Evolutionary conservation across 2,113 vertebrate species (phyloP), one percentile per base, ranked within the genome.

Genomic region (Hippolais icterina): DNA sequence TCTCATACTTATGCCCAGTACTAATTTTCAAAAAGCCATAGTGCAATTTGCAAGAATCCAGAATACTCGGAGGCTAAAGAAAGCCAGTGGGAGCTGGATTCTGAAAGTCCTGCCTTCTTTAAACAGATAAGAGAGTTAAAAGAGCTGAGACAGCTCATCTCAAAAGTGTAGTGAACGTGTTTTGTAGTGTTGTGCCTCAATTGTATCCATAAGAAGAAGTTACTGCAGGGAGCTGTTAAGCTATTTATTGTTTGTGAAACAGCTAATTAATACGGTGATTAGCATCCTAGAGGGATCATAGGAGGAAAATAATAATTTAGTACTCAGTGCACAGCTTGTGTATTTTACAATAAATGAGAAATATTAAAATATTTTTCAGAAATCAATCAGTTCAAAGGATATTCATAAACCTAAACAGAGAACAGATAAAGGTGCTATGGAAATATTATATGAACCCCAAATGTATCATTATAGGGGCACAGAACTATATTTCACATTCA

Each of bases 171-270:
- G 47, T 56, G 56, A 74, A 54, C 19, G 23, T 9, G 7, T 90
- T 42, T 74, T 83, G 13, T 59, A 27, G 47, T 68, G 33, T 37
- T 39, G 12, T 93, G 59, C 12, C 52, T 90, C 27, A 33, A 0
- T 82, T 82, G 88, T 85, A 95, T 91, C 84, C 57, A 33, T 80
- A 90, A 83, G 78, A 76, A 85, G 87, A 90, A 42, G 35, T 75
- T 92, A 70, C 77, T 79, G 69, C 44, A 19, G 84, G 65, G 63
- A 95, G 33, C 49, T 87, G 33, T 61, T 93, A 93, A 92, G 41
- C 83, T 92, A 59, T 83, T 89, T 91, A 81, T 92, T 88, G 42
- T 95, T 94, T 81, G 76, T 94, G 74, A 91, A 97, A 79, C 25
- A 89, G 77, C 52, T 92, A 78, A 82, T 92, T 95, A 94, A 78